These are phyloP conservation scores for Rhodeus uyekii DNA, from an alignment of 2,797 vertebrate species.

Conservation along the genomic window DNA sequence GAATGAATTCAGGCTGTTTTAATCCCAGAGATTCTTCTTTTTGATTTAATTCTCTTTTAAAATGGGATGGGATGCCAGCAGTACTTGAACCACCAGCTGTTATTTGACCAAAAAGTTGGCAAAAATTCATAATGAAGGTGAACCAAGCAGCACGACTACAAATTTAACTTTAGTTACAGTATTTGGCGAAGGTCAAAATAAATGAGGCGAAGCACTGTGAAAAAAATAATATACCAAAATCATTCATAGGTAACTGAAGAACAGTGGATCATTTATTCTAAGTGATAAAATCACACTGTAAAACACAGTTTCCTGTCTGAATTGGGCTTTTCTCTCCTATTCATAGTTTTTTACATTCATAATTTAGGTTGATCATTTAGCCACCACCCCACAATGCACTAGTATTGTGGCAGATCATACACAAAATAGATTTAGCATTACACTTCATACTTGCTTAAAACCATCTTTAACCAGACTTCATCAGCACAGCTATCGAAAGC, in stretches of 20 bases:
- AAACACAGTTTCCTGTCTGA: background rate
- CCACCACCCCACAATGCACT: background rate
- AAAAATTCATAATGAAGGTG: slow-evolving; percentile 17
- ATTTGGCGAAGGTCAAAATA: slow-evolving; percentile 2
- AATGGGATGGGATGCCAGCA: slow-evolving; percentile 5
- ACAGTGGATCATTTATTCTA: background rate
- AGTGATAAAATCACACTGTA: background rate
- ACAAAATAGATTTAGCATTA: background rate
- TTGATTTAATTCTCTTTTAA: slow-evolving; percentile 3
- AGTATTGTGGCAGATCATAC: background rate
- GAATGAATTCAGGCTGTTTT: background rate
- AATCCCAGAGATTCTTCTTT: background rate
- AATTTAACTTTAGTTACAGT: slow-evolving; percentile 3
- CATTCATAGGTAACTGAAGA: background rate
- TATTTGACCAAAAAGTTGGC: slow-evolving; percentile 11
- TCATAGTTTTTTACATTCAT: background rate
- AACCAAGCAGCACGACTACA: background rate
- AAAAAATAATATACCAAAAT: slow-evolving; percentile 8
- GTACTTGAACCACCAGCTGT: slow-evolving; percentile 17
- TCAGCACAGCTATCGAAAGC: background rate
- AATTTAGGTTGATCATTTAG: background rate
- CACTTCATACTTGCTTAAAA: background rate
- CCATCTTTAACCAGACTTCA: background rate
- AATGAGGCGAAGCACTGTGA: background rate
- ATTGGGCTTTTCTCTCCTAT: background rate